These are phyloP conservation scores for Apotomis capreana DNA, from an alignment of 2,888 invertebrate species.

Conservation along the genomic window DNA sequence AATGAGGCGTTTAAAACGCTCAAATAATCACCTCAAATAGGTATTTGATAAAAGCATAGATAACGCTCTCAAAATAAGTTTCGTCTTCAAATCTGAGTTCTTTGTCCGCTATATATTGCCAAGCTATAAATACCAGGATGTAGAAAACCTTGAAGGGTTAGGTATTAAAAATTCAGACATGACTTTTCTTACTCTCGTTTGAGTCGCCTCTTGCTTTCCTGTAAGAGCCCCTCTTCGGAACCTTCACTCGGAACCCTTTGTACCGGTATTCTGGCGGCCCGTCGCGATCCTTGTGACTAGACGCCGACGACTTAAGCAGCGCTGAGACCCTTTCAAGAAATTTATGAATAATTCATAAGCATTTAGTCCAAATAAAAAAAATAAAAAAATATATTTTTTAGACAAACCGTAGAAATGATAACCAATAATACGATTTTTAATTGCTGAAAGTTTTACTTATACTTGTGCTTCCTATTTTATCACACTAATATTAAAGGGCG, in stretches of 20 bases:
- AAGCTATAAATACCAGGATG: too few relatives aligned
- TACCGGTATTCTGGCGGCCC: slow-evolving; percentile 49
- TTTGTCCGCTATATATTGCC: too few relatives aligned
- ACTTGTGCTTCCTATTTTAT: too few relatives aligned
- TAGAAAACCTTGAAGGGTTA: too few relatives aligned
- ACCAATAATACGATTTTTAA: not conserved
- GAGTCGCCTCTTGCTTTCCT: slow-evolving; percentile 55
- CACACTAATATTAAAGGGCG: too few relatives aligned
- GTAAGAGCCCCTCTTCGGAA: slow-evolving; percentile 42
- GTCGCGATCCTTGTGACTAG: slow-evolving; percentile 44
- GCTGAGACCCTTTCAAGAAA: slow-evolving; percentile 56
- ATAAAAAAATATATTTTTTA: not conserved
- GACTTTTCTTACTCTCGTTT: slow-evolving; percentile 57
- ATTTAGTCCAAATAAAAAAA: not conserved
- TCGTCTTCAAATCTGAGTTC: too few relatives aligned
- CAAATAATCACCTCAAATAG: too few relatives aligned
- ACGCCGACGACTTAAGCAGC: slow-evolving; percentile 50
- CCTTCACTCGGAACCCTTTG: slow-evolving; percentile 55
- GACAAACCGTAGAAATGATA: too few relatives aligned
- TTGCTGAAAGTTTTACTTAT: not conserved
- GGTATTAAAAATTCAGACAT: slow-evolving; percentile 19
- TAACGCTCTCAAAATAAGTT: too few relatives aligned
- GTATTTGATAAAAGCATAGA: too few relatives aligned
- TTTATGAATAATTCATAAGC: not conserved
- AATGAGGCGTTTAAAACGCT: too few relatives aligned